Percentiles rank a stretch among this genome's conserved stretches.
Conservation (phyloP, 2,888 invertebrate genomes). For the Belgica antarctica region DNA sequence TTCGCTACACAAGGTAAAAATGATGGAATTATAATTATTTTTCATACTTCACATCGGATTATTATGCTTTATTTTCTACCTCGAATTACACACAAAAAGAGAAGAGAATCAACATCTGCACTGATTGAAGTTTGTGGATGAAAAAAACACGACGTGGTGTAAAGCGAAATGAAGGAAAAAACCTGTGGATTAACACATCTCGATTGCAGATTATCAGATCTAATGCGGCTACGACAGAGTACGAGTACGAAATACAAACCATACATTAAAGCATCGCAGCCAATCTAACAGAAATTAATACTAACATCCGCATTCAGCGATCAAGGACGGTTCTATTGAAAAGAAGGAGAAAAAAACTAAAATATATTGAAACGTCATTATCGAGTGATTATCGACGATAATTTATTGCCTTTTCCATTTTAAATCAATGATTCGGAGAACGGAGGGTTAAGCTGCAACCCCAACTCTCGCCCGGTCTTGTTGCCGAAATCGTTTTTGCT, state of each 20-base stretch:
- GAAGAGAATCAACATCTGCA: conserved; percentile 34
- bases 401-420: conserved; percentile 43
- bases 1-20: background rate
- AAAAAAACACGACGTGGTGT: background rate
- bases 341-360: background rate
- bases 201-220: conserved; percentile 43
- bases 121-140: conserved; percentile 36
- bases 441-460: conserved; percentile 17
- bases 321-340: conserved; percentile 31
- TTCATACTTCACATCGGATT: conserved; percentile 33
- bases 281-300: conserved; percentile 32
- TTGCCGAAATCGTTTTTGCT: too few relatives aligned
- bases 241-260: background rate
- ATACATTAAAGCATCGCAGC: background rate
- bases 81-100: conserved; percentile 22
- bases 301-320: conserved; percentile 38
- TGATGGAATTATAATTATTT: conserved; percentile 38
- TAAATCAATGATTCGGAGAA: conserved; percentile 30
- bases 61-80: background rate
- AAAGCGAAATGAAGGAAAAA: conserved; percentile 12
- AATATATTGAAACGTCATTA: conserved; percentile 42
- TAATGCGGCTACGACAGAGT: conserved; percentile 28
- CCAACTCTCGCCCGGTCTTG: background rate
- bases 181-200: conserved; percentile 43
- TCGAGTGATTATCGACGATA: conserved; percentile 42